A percentile compares a stretch with the other conserved stretches of the same genome.
Evolutionary conservation across 1,140 invertebrate species (phyloP).

Genomic region (Oscheius sp.): DNA sequence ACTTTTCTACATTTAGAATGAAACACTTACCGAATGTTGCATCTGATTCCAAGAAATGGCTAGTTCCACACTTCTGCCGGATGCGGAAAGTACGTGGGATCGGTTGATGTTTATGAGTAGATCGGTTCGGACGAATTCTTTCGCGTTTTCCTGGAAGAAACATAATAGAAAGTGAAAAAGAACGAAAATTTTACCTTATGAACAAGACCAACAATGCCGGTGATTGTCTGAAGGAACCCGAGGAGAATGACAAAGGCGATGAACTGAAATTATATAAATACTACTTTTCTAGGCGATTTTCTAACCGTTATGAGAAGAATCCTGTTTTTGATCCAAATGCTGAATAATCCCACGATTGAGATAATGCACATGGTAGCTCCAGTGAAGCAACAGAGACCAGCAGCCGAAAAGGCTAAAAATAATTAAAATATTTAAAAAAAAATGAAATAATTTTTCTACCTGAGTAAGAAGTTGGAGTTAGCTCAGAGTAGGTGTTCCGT

Average conservation of each 20-base stretch:
- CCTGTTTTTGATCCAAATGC: not conserved
- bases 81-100: not conserved
- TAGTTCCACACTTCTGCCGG: not conserved
- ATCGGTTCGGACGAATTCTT: not conserved
- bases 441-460: not conserved
- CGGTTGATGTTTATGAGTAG: not conserved
- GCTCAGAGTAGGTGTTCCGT: not conserved
- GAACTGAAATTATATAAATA: not conserved
- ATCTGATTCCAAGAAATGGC: not conserved
- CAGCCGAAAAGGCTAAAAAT: conserved; percentile 14
- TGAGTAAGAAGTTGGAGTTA: conserved; percentile 9
- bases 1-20: no score
- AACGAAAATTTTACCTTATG: conserved; percentile 7
- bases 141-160: conserved; percentile 3
- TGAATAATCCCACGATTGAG: not conserved
- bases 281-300: not conserved
- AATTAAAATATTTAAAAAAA: not conserved
- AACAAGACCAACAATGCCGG: conserved; percentile 13
- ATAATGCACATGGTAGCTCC: conserved; percentile 15
- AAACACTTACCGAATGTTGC: conserved; percentile 30
- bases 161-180: not conserved
- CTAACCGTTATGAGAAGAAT: conserved; percentile 8
- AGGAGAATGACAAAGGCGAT: not conserved
- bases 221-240: conserved; percentile 28
- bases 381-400: conserved; percentile 9